These are phyloP conservation scores for Lithophane ornitopus DNA, from an alignment of 2,888 invertebrate species.

Conservation along the genomic window DNA sequence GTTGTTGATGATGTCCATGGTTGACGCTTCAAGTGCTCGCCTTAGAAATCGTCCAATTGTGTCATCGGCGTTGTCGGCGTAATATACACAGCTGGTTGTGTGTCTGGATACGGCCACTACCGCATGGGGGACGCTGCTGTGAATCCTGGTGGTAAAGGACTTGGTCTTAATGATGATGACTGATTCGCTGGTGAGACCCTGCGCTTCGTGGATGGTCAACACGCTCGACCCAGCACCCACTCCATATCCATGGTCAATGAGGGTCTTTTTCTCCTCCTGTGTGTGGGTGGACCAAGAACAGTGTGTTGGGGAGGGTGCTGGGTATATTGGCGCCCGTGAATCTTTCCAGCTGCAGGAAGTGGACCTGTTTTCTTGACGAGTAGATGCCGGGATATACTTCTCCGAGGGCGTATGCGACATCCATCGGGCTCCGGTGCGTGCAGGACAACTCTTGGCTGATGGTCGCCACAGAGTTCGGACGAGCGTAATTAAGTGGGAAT, in stretches of 20 bases:
- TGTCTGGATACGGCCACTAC: too few species aligned
- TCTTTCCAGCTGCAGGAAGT: neutral
- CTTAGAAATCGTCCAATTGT: too few species aligned
- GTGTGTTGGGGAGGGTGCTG: neutral
- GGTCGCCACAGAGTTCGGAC: constrained; percentile 81
- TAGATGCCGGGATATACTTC: neutral
- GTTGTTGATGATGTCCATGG: too few species aligned
- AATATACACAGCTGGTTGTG: too few species aligned
- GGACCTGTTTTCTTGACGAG: neutral
- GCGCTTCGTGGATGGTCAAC: neutral
- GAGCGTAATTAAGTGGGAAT: constrained; percentile 83
- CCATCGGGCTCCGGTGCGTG: neutral
- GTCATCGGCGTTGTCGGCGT: too few species aligned
- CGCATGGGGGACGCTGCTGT: too few species aligned
- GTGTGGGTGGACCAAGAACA: neutral
- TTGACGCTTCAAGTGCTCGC: too few species aligned
- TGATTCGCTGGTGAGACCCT: neutral
- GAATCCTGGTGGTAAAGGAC: too few species aligned
- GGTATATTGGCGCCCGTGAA: neutral
- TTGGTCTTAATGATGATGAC: neutral
- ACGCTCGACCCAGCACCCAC: neutral
- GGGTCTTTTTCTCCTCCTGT: neutral
- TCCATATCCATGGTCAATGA: neutral
- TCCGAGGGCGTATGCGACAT: neutral
- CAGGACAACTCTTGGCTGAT: neutral